Conservation (phyloP, 2,113 vertebrate species). For the Meriones unguiculatus region DNA sequence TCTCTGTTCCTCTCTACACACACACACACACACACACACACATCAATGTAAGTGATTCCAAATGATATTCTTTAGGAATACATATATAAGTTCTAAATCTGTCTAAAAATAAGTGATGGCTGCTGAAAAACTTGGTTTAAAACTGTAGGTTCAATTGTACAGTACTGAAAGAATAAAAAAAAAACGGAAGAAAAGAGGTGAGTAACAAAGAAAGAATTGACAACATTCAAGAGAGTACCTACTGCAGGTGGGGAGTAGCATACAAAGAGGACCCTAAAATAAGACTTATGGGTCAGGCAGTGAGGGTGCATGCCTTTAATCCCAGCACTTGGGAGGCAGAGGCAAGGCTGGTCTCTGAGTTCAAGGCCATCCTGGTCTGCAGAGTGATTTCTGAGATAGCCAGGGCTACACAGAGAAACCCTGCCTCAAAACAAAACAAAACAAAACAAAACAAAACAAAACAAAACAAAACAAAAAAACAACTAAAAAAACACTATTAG, state of each 20-base stretch:
- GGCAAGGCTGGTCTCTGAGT: too few relatives aligned
- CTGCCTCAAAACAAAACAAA: too few relatives aligned
- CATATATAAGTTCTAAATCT: not conserved
- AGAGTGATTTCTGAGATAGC: too few relatives aligned
- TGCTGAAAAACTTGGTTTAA: not conserved
- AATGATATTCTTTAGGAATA: slow-evolving; percentile 15
- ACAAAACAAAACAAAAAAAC: too few relatives aligned
- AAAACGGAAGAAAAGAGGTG: slow-evolving; percentile 24
- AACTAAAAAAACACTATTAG: too few relatives aligned
- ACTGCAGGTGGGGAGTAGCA: not conserved
- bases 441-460: too few relatives aligned
- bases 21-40: too few relatives aligned
- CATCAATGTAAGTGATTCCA: slow-evolving; percentile 12
- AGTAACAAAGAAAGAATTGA: slow-evolving; percentile 18
- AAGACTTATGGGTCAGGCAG: not conserved
- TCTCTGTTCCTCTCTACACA: too few relatives aligned
- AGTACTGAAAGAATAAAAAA: not conserved
- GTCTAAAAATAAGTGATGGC: slow-evolving; percentile 20
- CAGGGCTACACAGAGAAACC: too few relatives aligned
- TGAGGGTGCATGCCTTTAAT: too few relatives aligned
- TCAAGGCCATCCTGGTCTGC: too few relatives aligned
- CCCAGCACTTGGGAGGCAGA: too few relatives aligned
- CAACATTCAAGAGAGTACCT: not conserved
- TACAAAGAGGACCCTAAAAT: not conserved
- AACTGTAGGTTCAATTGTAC: not conserved